Evolutionary conservation across 2,113 vertebrate species (phyloP).

Genomic region (Ranitomeya variabilis): DNA sequence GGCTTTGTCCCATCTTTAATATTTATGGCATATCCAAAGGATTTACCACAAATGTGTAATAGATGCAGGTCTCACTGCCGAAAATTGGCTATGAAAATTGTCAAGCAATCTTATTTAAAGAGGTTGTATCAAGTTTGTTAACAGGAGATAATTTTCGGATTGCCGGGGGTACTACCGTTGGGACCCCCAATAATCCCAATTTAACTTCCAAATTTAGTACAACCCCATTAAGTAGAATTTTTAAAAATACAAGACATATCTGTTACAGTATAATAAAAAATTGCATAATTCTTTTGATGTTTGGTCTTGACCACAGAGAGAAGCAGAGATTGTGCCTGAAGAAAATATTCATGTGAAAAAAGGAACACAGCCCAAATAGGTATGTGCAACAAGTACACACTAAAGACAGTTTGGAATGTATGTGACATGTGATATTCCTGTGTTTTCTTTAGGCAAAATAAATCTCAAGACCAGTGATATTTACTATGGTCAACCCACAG

Average conservation of each 20-base stretch:
- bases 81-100: too few species aligned
- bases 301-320: conserved; percentile 22
- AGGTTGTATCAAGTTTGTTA: too few species aligned
- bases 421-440: not conserved
- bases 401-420: not conserved
- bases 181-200: too few species aligned
- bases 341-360: not conserved
- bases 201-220: not conserved
- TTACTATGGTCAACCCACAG: not conserved
- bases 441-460: conserved; percentile 19
- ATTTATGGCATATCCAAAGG: too few species aligned
- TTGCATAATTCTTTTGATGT: not conserved
- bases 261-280: not conserved
- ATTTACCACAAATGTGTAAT: too few species aligned
- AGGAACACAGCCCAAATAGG: not conserved
- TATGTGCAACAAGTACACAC: not conserved
- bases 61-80: too few species aligned
- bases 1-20: too few species aligned
- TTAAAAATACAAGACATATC: not conserved
- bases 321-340: conserved; percentile 47
- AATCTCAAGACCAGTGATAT: not conserved
- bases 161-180: too few species aligned
- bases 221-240: not conserved
- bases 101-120: too few species aligned
- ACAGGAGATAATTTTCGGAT: too few species aligned